Evolutionary conservation across 2,113 vertebrate species (phyloP).

Genomic region (Pygoscelis antarcticus): DNA sequence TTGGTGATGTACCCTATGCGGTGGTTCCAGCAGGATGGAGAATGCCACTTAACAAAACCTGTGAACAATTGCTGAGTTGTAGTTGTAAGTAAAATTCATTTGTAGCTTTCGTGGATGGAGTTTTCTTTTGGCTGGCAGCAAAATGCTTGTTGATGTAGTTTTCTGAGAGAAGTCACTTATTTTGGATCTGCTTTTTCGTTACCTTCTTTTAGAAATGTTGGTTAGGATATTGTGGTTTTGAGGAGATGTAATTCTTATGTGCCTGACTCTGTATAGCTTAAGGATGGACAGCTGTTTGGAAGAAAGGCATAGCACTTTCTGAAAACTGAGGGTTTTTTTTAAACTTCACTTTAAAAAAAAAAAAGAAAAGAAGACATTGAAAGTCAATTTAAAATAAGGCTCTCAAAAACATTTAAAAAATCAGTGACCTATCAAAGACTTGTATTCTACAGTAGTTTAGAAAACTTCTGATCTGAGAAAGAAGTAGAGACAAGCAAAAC

Average conservation of each 20-base stretch:
- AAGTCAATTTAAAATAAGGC: not conserved
- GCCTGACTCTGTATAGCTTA: not conserved
- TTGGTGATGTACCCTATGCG: not conserved
- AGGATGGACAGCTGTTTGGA: not conserved
- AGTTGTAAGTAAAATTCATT: not conserved
- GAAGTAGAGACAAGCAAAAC: not conserved
- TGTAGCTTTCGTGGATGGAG: not conserved
- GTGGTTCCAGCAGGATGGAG: not conserved
- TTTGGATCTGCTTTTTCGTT: not conserved
- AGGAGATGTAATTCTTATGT: not conserved
- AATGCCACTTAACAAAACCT: not conserved
- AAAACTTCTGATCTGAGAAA: not conserved
- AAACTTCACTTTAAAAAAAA: not conserved
- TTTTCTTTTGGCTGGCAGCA: not conserved
- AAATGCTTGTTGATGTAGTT: not conserved
- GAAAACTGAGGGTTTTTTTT: not conserved
- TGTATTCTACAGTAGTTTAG: not conserved
- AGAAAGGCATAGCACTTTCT: not conserved
- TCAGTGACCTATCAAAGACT: not conserved
- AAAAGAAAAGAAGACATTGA: not conserved
- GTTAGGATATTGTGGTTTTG: not conserved
- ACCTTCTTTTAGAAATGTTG: not conserved
- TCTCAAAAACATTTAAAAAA: not conserved
- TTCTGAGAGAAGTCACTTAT: not conserved
- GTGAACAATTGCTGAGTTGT: not conserved